Percentiles rank a stretch among this genome's conserved stretches.
phyloP scores from a whole-genome alignment of 1,140 invertebrate species.

The Colletes gigas region DNA sequence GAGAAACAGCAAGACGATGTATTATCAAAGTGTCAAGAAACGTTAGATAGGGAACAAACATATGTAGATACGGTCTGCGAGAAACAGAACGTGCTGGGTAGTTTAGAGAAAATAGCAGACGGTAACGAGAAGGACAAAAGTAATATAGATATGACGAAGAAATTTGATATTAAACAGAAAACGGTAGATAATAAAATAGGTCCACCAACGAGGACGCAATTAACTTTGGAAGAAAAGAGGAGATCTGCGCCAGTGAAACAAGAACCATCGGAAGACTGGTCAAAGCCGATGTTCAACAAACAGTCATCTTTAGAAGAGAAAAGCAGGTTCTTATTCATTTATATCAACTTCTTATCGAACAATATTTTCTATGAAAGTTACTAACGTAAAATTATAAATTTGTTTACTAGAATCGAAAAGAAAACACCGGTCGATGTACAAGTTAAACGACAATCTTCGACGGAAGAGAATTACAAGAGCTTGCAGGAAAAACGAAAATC shows the following conservation, averaged over 20 bases:
- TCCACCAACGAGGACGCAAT: slow-evolving; percentile 51
- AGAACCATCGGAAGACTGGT: slow-evolving; percentile 70
- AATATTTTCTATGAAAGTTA: neutral
- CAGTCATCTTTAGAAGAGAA: slow-evolving; percentile 75
- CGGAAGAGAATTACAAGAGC: slow-evolving; percentile 65
- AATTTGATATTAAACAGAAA: slow-evolving; percentile 68
- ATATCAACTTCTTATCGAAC: neutral
- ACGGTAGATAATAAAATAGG: slow-evolving; percentile 56
- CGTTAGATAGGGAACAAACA: slow-evolving; percentile 23
- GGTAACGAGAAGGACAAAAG: slow-evolving; percentile 41
- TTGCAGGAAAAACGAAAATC: slow-evolving; percentile 77
- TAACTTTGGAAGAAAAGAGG: slow-evolving; percentile 73
- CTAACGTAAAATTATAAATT: neutral
- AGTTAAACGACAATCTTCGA: slow-evolving; percentile 42
- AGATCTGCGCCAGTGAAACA: slow-evolving; percentile 76
- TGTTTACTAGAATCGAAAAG: slow-evolving; percentile 58
- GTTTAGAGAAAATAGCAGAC: slow-evolving; percentile 45
- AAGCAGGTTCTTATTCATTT: slow-evolving; percentile 55
- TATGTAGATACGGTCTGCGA: slow-evolving; percentile 33
- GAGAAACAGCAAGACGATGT: slow-evolving; percentile 41
- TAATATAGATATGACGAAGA: slow-evolving; percentile 59
- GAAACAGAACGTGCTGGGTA: slow-evolving; percentile 30
- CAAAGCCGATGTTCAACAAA: slow-evolving; percentile 68
- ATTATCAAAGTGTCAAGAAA: slow-evolving; percentile 24
- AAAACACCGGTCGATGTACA: slow-evolving; percentile 53